Evolutionary conservation across 1,140 invertebrate species (phyloP), one percentile per base, ranked within the genome.

Genomic region (Brachionus angularis): DNA sequence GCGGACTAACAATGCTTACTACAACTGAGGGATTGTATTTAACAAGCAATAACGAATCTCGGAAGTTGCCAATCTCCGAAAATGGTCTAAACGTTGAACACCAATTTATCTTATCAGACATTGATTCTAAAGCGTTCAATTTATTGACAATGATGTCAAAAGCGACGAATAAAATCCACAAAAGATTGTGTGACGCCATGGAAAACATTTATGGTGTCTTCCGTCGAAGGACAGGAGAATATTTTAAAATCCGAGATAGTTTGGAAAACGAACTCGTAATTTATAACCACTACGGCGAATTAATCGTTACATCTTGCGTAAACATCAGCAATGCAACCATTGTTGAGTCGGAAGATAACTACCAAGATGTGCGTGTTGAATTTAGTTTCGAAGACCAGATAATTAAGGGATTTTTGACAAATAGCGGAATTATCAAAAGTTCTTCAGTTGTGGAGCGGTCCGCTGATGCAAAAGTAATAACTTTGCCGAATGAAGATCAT

Each of bases 141-240:
- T 21, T 34, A 55, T n/a, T 55, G 3, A 27, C 7, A 50, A 10
- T 50, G 23, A 50, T 50, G 25, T 50, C 49, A 1, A 50, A 27
- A 50, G 25, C 49, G 31, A 50, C 49, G 27, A 50, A 50, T 5
- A 50, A 50, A 50, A 50, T 50, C 31, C 49, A 50, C 31, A 50
- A 27, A 14, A 50, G 49, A 50, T 50, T 50, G 31, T 50, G 49
- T 21, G 47, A 50, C 10, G 27, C 49, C n/a, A 29, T 29, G 23
- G 25, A 50, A 1, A 50, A 50, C 31, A 29, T 50, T 8, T 8
- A 29, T 10, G 27, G 23, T 29, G 31, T 50, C n/a, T 50, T 50
- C 31, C 27, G 25, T 14, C 27, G 49, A 50, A 23, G 49, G 31
- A 50, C n/a, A 21, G 21, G 5, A 1, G 49, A 50, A 27, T 50